phyloP scores from a whole-genome alignment of 2,797 vertebrate species.

The Coluber constrictor region DNA sequence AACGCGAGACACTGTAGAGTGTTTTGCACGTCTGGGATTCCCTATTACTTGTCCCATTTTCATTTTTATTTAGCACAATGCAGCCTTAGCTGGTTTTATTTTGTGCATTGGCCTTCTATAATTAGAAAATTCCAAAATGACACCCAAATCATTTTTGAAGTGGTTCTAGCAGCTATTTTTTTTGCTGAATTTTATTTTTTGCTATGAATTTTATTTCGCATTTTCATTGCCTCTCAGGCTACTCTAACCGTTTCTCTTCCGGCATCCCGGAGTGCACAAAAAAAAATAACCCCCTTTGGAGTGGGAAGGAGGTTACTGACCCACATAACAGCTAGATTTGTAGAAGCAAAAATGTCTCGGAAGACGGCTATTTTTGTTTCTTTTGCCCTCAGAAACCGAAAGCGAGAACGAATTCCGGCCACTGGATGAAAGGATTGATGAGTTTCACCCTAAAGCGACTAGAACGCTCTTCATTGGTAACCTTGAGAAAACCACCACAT shows the following conservation, averaged over 20 bases:
- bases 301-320: not conserved
- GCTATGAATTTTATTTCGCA: not conserved
- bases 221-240: not conserved
- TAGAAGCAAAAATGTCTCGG: not conserved
- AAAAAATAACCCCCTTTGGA: not conserved
- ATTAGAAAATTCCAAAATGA: not conserved
- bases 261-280: not conserved
- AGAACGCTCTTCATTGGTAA: slow-evolving; percentile 98
- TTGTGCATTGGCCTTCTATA: not conserved
- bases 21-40: not conserved
- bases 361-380: rapidly evolving
- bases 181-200: not conserved
- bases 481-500: slow-evolving; percentile 96
- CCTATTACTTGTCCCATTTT: not conserved
- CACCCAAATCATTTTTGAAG: not conserved
- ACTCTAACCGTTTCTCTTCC: not conserved
- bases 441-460: slow-evolving; percentile 98
- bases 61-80: not conserved
- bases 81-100: not conserved
- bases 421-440: slow-evolving; percentile 95
- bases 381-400: slow-evolving; percentile 84
- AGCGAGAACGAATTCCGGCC: slow-evolving; percentile 98
- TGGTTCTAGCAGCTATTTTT: not conserved
- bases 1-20: not conserved
- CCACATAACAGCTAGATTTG: not conserved